Evolutionary conservation across 2,797 vertebrate genomes (phyloP), one percentile per base, ranked within the genome.

Genomic region (Carcharodon carcharias): DNA sequence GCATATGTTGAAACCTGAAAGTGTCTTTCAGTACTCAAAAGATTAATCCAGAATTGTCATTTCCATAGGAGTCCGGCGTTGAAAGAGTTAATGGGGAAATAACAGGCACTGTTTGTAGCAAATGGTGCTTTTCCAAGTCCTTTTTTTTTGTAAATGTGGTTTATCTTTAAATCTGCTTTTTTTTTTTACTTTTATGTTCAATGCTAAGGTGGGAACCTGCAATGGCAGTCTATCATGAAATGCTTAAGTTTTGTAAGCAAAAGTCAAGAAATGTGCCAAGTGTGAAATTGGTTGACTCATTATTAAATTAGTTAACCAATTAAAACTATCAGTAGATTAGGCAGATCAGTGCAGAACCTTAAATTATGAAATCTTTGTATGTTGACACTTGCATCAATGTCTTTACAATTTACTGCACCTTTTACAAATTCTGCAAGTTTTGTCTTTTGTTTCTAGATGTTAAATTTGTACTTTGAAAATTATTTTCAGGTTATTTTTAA

Each of bases 371-470:
- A n/a, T 95, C 50, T 58, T 77, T 28, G 3, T 77, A 73, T 71
- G 50, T 31, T 3, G 3, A 95, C 69, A 73, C 28, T 71, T 58
- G 6, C 31, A 58, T 71, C 67, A 31, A 58, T 95, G 50, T 77
- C 73, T 71, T 95, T 77, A 58, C 69, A 54, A 56, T 54, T 95
- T 71, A 16, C 67, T n/a, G 45, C 50, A 77, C 31, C 89, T 92
- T 92, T 63, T 92, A 92, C 89, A 92, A 92, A 92, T 92, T 58
- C 89, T 92, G 54, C 56, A 35, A 56, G 45, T 73, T 95, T 95
- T 73, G 31, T 56, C 50, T 56, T 95, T 77, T 95, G 94, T 69
- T 95, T 50, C 93, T 69, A 23, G 40, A 91, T 95, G 65, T 77
- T 95, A 50, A 54, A 77, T 11, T 58, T 63, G 31, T 92, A 92